A percentile compares a stretch with the other conserved stretches of the same genome.
Conservation (phyloP, 2,888 invertebrate species). For the Athalia circularis region DNA sequence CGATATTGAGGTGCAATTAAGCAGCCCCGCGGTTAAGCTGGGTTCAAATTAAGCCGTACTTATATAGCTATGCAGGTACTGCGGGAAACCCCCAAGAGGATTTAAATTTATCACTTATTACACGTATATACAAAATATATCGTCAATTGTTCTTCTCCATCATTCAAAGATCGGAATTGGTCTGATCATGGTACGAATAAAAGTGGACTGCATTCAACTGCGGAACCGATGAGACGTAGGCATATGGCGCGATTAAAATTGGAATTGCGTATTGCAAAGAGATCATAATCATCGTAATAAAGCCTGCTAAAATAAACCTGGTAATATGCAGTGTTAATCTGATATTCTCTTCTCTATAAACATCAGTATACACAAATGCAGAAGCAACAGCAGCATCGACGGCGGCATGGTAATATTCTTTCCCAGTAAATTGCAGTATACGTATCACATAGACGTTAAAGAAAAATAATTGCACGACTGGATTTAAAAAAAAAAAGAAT, state of each 20-base stretch:
- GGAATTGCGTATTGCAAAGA: slow-evolving; percentile 39
- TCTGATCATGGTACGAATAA: background rate
- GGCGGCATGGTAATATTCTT: too few relatives aligned
- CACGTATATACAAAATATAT: too few relatives aligned
- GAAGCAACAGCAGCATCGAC: background rate
- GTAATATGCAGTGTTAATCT: slow-evolving; percentile 35
- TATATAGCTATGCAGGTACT: background rate
- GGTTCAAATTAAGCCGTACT: background rate
- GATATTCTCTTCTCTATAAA: slow-evolving; percentile 20
- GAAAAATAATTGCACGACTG: background rate
- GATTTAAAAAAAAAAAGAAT: background rate
- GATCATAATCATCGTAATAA: slow-evolving; percentile 42
- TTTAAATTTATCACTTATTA: background rate
- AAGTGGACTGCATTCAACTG: background rate
- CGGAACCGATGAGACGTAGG: background rate
- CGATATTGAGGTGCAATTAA: slow-evolving; percentile 36
- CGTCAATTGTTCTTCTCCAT: background rate
- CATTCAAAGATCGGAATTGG: background rate
- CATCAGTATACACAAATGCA: slow-evolving; percentile 1
- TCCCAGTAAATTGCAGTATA: too few relatives aligned
- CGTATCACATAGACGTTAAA: too few relatives aligned
- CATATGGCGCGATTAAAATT: slow-evolving; percentile 31
- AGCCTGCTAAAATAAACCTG: slow-evolving; percentile 32
- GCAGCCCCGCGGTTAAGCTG: slow-evolving; percentile 5
- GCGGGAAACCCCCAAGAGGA: slow-evolving; percentile 25